Conservation (phyloP, 2,888 invertebrate genomes). For the Seladonia tumulorum region DNA sequence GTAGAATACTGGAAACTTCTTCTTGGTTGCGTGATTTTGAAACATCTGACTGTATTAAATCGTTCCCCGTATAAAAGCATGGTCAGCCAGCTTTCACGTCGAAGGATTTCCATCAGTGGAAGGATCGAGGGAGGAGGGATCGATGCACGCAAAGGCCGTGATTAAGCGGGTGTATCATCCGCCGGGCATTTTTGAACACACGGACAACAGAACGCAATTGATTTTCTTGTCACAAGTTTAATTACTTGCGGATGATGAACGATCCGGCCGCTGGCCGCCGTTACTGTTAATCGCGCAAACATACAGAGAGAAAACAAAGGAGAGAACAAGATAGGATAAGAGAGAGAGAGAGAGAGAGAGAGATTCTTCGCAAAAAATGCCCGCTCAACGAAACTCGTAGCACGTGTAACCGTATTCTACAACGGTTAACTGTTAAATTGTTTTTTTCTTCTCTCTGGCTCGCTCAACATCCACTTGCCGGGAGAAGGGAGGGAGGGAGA, state of each 20-base stretch:
- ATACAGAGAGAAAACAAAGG: neutral
- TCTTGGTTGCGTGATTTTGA: no score
- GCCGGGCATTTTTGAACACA: neutral
- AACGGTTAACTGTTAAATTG: neutral
- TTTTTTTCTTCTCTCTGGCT: neutral
- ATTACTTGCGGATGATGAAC: slow-evolving; percentile 35
- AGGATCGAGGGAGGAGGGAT: neutral
- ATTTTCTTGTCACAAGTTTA: slow-evolving; percentile 39
- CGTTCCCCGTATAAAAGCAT: neutral
- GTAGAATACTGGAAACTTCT: no score
- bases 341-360: no score
- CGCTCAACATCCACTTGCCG: neutral
- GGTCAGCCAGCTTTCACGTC: neutral
- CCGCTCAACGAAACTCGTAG: neutral
- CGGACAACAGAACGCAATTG: neutral
- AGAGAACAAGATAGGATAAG: no score
- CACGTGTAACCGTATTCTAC: neutral
- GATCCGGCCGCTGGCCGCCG: neutral
- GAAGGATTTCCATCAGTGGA: neutral
- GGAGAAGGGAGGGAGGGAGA: neutral
- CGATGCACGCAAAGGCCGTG: neutral
- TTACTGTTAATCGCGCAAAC: neutral
- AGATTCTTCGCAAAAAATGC: neutral
- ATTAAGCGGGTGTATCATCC: neutral
- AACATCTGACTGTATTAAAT: neutral